A percentile compares a stretch with the other conserved stretches of the same genome.
Evolutionary conservation across 1,140 invertebrate species (phyloP).

Genomic region (Lamellibrachia luymesi): DNA sequence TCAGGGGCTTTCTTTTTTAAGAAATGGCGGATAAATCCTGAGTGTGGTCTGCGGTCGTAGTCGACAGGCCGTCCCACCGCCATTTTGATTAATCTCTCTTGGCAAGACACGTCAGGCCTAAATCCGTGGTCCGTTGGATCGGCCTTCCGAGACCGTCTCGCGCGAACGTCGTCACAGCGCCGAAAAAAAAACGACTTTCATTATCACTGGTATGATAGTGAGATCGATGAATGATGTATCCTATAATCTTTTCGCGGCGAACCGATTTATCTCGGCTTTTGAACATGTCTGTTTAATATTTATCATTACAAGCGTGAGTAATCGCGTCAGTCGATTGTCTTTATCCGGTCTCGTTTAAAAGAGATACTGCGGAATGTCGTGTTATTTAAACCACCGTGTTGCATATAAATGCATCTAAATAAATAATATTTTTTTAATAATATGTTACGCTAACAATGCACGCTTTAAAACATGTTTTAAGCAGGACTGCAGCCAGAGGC

Average conservation of each 20-base stretch:
- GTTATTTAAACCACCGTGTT: neutral
- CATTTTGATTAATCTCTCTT: neutral
- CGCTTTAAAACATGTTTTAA: neutral
- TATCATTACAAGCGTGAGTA: neutral
- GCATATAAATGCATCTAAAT: neutral
- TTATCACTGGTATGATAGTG: neutral
- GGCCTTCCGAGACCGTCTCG: neutral
- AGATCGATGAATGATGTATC: neutral
- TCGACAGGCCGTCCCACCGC: neutral
- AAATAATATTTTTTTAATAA: neutral
- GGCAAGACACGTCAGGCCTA: neutral
- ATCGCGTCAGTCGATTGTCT: neutral
- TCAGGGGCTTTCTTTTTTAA: no score
- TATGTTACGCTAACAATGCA: neutral
- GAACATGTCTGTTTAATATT: neutral
- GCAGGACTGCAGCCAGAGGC: no score
- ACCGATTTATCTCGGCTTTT: neutral
- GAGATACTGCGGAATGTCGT: neutral
- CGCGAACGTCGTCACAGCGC: no score
- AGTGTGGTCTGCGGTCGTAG: neutral
- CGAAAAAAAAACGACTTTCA: neutral
- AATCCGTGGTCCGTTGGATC: neutral
- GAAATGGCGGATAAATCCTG: no score
- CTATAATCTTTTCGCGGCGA: neutral
- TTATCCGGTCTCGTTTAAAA: neutral